phyloP scores from a whole-genome alignment of 2,113 vertebrate species.

The Uropsilus gracilis region DNA sequence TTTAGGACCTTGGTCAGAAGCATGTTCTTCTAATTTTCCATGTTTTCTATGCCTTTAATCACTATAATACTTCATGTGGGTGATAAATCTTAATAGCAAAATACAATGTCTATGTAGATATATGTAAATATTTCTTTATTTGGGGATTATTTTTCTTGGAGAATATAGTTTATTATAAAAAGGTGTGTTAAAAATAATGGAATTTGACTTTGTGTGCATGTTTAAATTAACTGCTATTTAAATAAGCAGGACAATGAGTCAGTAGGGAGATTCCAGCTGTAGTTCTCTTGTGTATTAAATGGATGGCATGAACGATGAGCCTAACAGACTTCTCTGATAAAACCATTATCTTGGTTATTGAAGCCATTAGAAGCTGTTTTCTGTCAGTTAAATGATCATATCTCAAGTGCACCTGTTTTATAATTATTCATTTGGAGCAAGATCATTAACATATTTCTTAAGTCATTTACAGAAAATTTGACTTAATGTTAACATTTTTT shows the following conservation, averaged over 20 bases:
- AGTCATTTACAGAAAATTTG: conserved; percentile 87
- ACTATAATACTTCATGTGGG: too few species aligned
- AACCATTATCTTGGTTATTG: conserved; percentile 86
- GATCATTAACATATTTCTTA: conserved; percentile 88
- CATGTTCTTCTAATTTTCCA: not conserved
- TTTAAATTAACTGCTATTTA: conserved; percentile 85
- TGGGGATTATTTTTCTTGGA: conserved; percentile 22
- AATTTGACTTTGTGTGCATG: conserved; percentile 74
- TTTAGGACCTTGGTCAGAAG: not conserved
- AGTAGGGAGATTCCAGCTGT: conserved; percentile 73
- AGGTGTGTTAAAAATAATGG: conserved; percentile 59
- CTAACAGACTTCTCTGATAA: conserved; percentile 84
- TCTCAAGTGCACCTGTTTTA: conserved; percentile 88
- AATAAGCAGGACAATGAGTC: conserved; percentile 78
- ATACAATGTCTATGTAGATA: not conserved
- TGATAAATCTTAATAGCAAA: not conserved
- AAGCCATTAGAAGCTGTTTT: conserved; percentile 86
- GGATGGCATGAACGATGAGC: conserved; percentile 78
- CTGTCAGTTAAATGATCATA: conserved; percentile 88
- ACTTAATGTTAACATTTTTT: conserved; percentile 84
- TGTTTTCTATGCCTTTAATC: not conserved
- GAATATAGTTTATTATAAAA: conserved; percentile 74
- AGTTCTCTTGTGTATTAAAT: conserved; percentile 82
- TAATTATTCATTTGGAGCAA: conserved; percentile 87
- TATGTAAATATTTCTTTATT: conserved; percentile 33